Base-by-base conservation (phyloP, 2,797 vertebrate species). In the Spatula versicolor region DNA sequence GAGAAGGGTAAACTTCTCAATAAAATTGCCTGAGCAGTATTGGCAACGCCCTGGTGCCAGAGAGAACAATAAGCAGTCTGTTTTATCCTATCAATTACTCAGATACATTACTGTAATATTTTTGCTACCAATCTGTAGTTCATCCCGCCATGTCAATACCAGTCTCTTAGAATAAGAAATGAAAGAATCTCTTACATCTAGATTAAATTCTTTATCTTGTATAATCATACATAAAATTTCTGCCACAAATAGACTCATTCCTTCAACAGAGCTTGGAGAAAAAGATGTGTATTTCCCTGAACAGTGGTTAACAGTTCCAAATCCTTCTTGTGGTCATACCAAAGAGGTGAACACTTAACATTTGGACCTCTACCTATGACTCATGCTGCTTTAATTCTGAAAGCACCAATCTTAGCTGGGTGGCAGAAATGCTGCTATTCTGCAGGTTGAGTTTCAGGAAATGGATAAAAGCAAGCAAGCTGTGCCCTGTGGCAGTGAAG, bases 161-260 rank as follows among this genome's bases (percentile, higher is more conserved):
- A 46, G 3, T 23, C 35, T 77, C 22, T 66, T 58, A 11, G 43
- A 54, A 5, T 37, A 64, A 74, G 15, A 26, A 1, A 52, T 37
- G n/a, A 45, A 83, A 31, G 56, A 12, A 18, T 23, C 23, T 52
- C 39, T 5, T 72, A 26, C 22, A 64, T 6, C 19, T 80, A 33
- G 6, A 56, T 59, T 31, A 52, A 84, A 11, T 41, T 39, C 21
- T 72, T 89, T 10, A 17, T 2, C 83, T 91, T 77, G 28, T 13
- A 60, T 64, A 83, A 71, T 19, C 21, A 26, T 50, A 10, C 11
- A 62, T 77, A 63, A 83, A 89, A 23, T 48, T 8, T 12, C 86
- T 73, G 13, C 37, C 55, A 15, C 43, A 73, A 76, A 52, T 2
- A 67, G 37, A 69, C 13, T 37, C 73, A 45, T 0, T 0, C 12